Evolutionary conservation across 1,140 invertebrate species (phyloP), one percentile per base, ranked within the genome.

Genomic region (Eupeodes corollae): DNA sequence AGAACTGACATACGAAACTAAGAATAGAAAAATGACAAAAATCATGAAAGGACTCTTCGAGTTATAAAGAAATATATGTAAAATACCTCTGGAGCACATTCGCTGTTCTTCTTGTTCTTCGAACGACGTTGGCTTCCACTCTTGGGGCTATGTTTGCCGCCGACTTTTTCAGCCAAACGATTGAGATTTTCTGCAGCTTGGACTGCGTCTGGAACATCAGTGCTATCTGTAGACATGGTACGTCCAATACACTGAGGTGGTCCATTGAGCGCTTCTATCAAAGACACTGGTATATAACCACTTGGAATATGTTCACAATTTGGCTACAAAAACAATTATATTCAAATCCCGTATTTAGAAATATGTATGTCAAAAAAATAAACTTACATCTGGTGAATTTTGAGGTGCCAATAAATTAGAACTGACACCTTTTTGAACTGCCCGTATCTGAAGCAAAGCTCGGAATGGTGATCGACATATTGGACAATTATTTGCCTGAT

Each of bases 191-290:
- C 37, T 34, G 43, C 18, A 14, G 15, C 45, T 14, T 33, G 42
- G 12, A 40, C 37, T 3, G 43, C 39, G 10, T 44, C 43, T 21
- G 15, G 26, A 10, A 35, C 30, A 18, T 37, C 21, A 18, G 19
- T 38, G 21, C 13, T 42, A 44, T 39, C 48, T 14, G 9, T 43
- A 30, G 48, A 63, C 57, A 57, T 58, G 33, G 49, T 26, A 6
- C 62, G 51, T 31, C 50, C 53, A 44, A 63, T 56, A 50, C 56
- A 61, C 34, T 65, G 64, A 5, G 65, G 60, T 6, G 91, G 92
- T 1, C 95, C 95, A 75, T 99, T 99, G n/a, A 99, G 73, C 6
- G 95, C 95, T 73, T 99, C 96, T 47, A 98, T 88, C n/a, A 99
- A 73, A 0, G 93, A 91, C 38, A 98, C 85, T 15, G 90, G 83